phyloP scores from a whole-genome alignment of 2,113 vertebrate species.

The Python bivittatus region DNA sequence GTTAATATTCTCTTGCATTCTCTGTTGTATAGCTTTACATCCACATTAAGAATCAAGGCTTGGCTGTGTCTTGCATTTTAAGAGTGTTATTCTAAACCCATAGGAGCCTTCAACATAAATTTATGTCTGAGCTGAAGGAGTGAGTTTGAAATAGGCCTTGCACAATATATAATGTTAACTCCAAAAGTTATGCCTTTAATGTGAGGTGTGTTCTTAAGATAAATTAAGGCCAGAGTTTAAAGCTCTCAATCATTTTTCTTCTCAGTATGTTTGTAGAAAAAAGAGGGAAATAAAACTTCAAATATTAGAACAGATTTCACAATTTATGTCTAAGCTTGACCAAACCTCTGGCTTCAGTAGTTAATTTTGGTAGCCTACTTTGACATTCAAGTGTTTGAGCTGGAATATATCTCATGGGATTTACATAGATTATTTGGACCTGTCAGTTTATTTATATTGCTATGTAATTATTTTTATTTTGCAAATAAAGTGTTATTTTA shows the following conservation, averaged over 20 bases:
- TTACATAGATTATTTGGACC: constrained; percentile 58
- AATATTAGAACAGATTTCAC: not conserved
- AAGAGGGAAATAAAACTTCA: constrained; percentile 15
- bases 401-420: constrained; percentile 56
- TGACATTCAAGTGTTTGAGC: constrained; percentile 54
- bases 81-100: constrained; percentile 46
- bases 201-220: not conserved
- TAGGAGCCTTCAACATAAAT: constrained; percentile 53
- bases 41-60: constrained; percentile 34
- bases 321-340: constrained; percentile 53
- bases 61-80: constrained; percentile 47
- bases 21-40: constrained; percentile 58
- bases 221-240: constrained; percentile 30
- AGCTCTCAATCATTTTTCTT: constrained; percentile 36
- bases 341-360: constrained; percentile 41
- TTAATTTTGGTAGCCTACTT: constrained; percentile 46
- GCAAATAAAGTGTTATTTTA: constrained; percentile 75
- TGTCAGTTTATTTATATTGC: constrained; percentile 70
- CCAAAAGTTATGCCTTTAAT: constrained; percentile 37
- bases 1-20: constrained; percentile 57
- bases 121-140: constrained; percentile 46
- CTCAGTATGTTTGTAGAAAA: constrained; percentile 20
- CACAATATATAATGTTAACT: constrained; percentile 33
- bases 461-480: constrained; percentile 71
- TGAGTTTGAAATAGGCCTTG: constrained; percentile 43